phyloP scores from a whole-genome alignment of 1,140 invertebrate genomes.

The Carposina sasakii region DNA sequence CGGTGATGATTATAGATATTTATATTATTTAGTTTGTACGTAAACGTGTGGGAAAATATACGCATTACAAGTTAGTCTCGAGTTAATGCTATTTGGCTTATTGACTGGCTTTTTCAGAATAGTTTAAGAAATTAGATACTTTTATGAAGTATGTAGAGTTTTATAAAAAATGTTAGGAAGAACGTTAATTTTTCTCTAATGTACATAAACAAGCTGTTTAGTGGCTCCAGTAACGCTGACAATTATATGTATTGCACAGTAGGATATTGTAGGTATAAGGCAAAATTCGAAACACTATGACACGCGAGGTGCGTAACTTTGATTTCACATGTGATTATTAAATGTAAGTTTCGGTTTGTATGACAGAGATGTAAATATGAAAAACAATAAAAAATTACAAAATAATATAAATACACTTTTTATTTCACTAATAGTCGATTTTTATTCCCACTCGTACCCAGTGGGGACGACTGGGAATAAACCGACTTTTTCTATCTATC shows the following conservation, averaged over 20 bases:
- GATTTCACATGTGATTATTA: slow-evolving; percentile 59
- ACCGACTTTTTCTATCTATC: too few species aligned
- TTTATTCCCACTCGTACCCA: too few species aligned
- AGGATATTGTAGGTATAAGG: too few species aligned
- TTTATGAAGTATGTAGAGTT: slow-evolving; percentile 36
- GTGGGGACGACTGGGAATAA: too few species aligned
- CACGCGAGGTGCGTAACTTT: slow-evolving; percentile 28
- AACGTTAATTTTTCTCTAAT: slow-evolving; percentile 26
- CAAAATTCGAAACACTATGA: slow-evolving; percentile 39
- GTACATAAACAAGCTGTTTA: slow-evolving; percentile 27
- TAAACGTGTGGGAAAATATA: slow-evolving; percentile 65
- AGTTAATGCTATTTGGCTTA: slow-evolving; percentile 52
- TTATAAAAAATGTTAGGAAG: slow-evolving; percentile 23
- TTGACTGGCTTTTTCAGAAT: slow-evolving; percentile 51
- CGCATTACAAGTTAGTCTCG: slow-evolving; percentile 60
- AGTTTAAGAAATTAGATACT: slow-evolving; percentile 34
- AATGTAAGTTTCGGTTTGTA: slow-evolving; percentile 48
- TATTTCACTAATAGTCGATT: too few species aligned
- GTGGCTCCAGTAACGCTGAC: too few species aligned
- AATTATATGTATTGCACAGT: too few species aligned
- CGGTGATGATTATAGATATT: too few species aligned
- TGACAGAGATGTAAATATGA: slow-evolving; percentile 53
- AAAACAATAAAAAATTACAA: slow-evolving; percentile 55
- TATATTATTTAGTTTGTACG: slow-evolving; percentile 35
- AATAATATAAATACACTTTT: too few species aligned